Base-by-base conservation (phyloP, 2,888 invertebrate species). In the Tridacna crocea region DNA sequence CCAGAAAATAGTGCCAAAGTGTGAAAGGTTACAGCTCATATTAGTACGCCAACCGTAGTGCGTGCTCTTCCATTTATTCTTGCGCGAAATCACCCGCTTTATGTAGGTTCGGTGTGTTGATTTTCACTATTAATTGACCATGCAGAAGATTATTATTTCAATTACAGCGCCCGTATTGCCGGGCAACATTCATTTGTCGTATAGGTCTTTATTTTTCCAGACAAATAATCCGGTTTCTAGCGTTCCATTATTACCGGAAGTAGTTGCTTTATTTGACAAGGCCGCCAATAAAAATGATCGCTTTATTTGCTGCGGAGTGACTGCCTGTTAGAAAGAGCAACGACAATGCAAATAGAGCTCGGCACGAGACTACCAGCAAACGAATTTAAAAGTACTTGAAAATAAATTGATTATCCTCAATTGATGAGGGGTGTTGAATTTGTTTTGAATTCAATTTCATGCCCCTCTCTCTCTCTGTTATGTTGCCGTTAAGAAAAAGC, bases 111-210 rank as follows among this genome's bases (percentile, higher is more conserved):
- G 65, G 66, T 79, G 75, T 74, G 77, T 77, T 66, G 79, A 75
- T 75, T 63, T 80, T 76, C 78, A 72, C 66, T 79, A 82, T 84
- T 87, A 87, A 84, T 87, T 80, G 80, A 87, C 84, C 84, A 82
- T 65, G 87, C 82, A 82, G 76, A 82, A 84, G 82, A 80, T 80
- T 72, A 87, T 87, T 84, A 87, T 82, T 87, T 80, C 82, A 82
- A 87, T 87, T 79, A 80, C 72, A 77, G 26, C 26, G 73, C 87
- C 87, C 87, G 87, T 87, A 87, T 87, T 79, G 79, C 84, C 48
- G 19, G 65, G 84, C 80, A 82, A 82, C 77, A 75, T n/a, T 61
- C 82, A 82, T 80, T 55, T 75, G 60, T 77, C 70, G 51, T 48
- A 51, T 47, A 24, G 60, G 47, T 61, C 70, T 47, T 55, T 70